Evolutionary conservation across 2,888 invertebrate species (phyloP).

Genomic region (Colletes collaris): DNA sequence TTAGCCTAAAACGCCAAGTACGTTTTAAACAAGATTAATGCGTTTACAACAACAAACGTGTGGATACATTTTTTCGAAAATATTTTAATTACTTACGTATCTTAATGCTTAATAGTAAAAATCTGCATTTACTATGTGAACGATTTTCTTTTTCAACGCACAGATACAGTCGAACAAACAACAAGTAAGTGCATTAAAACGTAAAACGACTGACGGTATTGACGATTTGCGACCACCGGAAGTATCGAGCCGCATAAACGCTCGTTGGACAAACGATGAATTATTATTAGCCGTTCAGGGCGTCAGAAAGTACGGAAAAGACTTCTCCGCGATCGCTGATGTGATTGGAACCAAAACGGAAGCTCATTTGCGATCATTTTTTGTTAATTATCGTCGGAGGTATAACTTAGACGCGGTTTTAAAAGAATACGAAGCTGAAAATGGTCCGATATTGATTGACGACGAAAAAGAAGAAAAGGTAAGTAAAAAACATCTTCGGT

Average conservation of each 20-base stretch:
- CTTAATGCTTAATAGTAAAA: not conserved
- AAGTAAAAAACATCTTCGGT: conserved; percentile 26
- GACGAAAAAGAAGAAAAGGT: conserved; percentile 83
- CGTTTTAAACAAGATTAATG: conserved; percentile 82
- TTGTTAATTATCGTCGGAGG: conserved; percentile 94
- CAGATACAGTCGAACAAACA: conserved; percentile 98
- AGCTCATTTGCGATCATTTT: conserved; percentile 95
- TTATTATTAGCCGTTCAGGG: conserved; percentile 95
- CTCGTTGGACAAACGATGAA: conserved; percentile 97
- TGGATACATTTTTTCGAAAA: conserved; percentile 79
- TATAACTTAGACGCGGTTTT: conserved; percentile 94
- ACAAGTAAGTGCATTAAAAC: conserved; percentile 92
- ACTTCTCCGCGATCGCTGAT: conserved; percentile 97
- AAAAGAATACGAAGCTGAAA: conserved; percentile 93
- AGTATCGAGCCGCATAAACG: conserved; percentile 89
- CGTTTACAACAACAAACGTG: conserved; percentile 66
- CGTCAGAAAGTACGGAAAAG: conserved; percentile 92
- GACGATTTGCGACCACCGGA: conserved; percentile 87
- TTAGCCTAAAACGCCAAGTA: conserved; percentile 98
- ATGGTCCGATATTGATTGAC: conserved; percentile 85
- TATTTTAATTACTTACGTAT: not conserved
- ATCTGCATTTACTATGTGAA: not conserved
- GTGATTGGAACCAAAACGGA: conserved; percentile 97
- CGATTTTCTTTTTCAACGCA: conserved; percentile 38
- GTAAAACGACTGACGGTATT: conserved; percentile 87